Conservation (phyloP, 2,797 vertebrate species). For the Pangasius macronema region DNA sequence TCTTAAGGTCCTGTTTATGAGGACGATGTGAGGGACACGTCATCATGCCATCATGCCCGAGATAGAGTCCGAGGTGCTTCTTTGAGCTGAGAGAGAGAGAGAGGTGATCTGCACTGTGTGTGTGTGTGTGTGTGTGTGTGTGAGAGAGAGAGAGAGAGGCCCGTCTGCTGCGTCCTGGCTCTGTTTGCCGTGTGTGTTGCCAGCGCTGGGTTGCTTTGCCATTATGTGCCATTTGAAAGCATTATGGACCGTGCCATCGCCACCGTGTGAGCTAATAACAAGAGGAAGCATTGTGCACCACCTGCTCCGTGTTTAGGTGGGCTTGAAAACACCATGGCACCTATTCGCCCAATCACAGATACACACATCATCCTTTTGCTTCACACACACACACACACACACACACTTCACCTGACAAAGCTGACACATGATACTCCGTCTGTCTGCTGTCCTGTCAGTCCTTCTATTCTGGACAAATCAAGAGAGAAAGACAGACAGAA, state of each 20-base stretch:
- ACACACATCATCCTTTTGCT: slow-evolving; percentile 38
- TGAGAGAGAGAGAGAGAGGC: not conserved
- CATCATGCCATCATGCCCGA: not conserved
- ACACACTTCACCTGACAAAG: slow-evolving; percentile 44
- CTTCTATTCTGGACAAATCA: slow-evolving; percentile 44
- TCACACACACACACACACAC: slow-evolving; percentile 16
- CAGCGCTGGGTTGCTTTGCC: slow-evolving; percentile 70
- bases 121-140: slow-evolving; percentile 19
- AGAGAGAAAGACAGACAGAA: not conserved
- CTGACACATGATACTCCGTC: slow-evolving; percentile 34
- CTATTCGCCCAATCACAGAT: slow-evolving; percentile 64
- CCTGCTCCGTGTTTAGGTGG: slow-evolving; percentile 77
- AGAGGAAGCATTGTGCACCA: slow-evolving; percentile 78
- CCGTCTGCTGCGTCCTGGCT: slow-evolving; percentile 72
- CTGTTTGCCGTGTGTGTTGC: slow-evolving; percentile 68
- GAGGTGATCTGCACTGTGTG: not conserved
- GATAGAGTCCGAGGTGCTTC: not conserved
- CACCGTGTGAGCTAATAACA: slow-evolving; percentile 76
- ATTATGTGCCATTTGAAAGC: slow-evolving; percentile 77
- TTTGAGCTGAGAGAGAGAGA: slow-evolving; percentile 16
- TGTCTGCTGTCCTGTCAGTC: slow-evolving; percentile 53
- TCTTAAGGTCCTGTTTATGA: not conserved
- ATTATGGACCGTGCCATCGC: slow-evolving; percentile 78
- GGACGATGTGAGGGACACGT: not conserved
- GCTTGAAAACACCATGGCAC: slow-evolving; percentile 75